Evolutionary conservation across 2,888 invertebrate genomes (phyloP), one percentile per base, ranked within the genome.

Genomic region (Metellina segmentata): DNA sequence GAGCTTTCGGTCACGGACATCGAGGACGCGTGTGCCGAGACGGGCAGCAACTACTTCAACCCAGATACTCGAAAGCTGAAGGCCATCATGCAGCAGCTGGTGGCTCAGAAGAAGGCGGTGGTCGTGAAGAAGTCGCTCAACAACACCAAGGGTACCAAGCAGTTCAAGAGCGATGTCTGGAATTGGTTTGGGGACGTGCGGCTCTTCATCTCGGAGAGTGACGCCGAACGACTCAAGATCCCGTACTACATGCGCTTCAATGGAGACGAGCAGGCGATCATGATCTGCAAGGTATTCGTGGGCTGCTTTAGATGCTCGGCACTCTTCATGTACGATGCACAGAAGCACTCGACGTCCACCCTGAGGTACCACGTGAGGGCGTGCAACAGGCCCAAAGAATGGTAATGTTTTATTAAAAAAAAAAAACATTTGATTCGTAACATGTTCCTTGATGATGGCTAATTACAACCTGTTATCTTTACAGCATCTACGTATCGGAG

Each of bases 91-190:
- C 87, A 92, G 20, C 78, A 81, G 49, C 72, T 92, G 1, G 87
- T 92, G 7, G 85, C 83, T 2, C 83, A 92, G 49, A 83, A 85
- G 20, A 89, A 89, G 75, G 92, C 92, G 0, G 72, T 81, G 2
- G 74, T 92, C n/a, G 75, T 88, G 9, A 83, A 89, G 13, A 88
- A 92, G 19, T 81, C 81, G 20, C 69, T 89, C 8, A 69, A 51
- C 5, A 86, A 79, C 52, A 71, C 51, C 7, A 92, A 92, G 71
- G 92, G 92, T 6, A 85, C 81, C 9, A 92, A 92, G 51, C 92
- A 83, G 51, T 92, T 92, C 48, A 92, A 92, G 75, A 92, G 92
- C 71, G 92, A 92, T 81, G 92, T 92, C 13, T 92, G 92, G 92
- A 89, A 88, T 20, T 92, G 92, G 89, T 92, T 92, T 86, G 92